Conservation (phyloP, 2,888 invertebrate species). For the Tinea trinotella region DNA sequence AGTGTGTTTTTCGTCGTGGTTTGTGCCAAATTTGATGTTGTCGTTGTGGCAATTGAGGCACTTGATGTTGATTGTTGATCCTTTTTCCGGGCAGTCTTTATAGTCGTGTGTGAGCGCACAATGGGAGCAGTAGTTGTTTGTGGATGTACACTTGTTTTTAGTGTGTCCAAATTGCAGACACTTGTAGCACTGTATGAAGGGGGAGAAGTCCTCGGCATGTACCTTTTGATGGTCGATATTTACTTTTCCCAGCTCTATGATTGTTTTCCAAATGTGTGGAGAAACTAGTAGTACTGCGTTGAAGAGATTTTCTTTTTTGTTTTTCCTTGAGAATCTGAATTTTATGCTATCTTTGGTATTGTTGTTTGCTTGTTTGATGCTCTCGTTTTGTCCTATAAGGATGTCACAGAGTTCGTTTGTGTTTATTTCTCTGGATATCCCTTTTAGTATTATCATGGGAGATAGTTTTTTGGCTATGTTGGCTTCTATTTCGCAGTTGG, state of each 20-base stretch:
- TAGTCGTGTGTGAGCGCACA: no score
- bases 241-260: neutral
- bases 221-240: slow-evolving; percentile 23
- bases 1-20: slow-evolving; percentile 8
- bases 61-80: neutral
- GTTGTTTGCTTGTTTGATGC: neutral
- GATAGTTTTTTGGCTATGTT: slow-evolving; percentile 13
- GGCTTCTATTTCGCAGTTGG: neutral
- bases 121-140: neutral
- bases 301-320: neutral
- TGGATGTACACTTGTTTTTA: slow-evolving; percentile 18
- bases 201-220: slow-evolving; percentile 20
- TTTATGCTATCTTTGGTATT: neutral
- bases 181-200: slow-evolving; percentile 23
- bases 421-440: slow-evolving; percentile 6
- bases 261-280: slow-evolving; percentile 15
- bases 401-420: neutral
- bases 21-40: slow-evolving; percentile 6
- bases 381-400: slow-evolving; percentile 10
- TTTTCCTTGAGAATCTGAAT: neutral
- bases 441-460: slow-evolving; percentile 23
- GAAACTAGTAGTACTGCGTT: slow-evolving; percentile 16
- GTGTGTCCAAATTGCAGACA: slow-evolving; percentile 25
- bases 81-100: no score
- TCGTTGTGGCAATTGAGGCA: slow-evolving; percentile 23